Conservation (phyloP, 2,797 vertebrate genomes). For the Ammospiza maritima region DNA sequence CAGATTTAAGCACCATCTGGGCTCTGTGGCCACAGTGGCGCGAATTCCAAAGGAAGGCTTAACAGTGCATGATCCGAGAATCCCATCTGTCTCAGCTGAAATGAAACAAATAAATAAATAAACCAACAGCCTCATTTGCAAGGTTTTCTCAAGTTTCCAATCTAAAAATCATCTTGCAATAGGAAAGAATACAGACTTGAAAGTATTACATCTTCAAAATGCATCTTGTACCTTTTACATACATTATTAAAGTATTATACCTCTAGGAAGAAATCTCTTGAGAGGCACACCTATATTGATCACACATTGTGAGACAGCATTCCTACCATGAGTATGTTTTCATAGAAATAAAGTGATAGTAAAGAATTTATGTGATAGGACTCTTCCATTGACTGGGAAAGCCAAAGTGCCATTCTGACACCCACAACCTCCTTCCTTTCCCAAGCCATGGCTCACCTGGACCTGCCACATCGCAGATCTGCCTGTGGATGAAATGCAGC, state of each 20-base stretch:
- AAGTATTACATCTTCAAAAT: not conserved
- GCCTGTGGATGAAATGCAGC: not conserved
- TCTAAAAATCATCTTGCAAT: conserved; percentile 34
- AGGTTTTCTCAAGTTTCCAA: conserved; percentile 55
- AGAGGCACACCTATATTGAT: not conserved
- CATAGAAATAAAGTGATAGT: not conserved
- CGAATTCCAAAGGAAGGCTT: conserved; percentile 85
- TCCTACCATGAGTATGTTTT: not conserved
- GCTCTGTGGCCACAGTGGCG: conserved; percentile 81
- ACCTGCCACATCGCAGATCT: not conserved
- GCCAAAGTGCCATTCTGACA: not conserved
- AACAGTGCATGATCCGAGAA: conserved; percentile 83
- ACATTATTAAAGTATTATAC: not conserved
- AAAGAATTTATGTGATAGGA: not conserved
- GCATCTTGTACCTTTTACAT: rapidly evolving
- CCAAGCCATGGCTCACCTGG: rapidly evolving
- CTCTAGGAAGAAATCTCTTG: not conserved
- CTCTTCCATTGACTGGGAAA: not conserved
- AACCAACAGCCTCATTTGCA: conserved; percentile 45
- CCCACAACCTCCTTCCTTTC: not conserved
- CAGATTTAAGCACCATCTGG: conserved; percentile 86
- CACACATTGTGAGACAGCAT: not conserved
- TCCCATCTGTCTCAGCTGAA: conserved; percentile 83
- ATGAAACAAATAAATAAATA: conserved; percentile 74
- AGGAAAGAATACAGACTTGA: not conserved